These are phyloP conservation scores for Octomys mimax DNA, from an alignment of 2,797 vertebrate genomes.

Conservation along the genomic window DNA sequence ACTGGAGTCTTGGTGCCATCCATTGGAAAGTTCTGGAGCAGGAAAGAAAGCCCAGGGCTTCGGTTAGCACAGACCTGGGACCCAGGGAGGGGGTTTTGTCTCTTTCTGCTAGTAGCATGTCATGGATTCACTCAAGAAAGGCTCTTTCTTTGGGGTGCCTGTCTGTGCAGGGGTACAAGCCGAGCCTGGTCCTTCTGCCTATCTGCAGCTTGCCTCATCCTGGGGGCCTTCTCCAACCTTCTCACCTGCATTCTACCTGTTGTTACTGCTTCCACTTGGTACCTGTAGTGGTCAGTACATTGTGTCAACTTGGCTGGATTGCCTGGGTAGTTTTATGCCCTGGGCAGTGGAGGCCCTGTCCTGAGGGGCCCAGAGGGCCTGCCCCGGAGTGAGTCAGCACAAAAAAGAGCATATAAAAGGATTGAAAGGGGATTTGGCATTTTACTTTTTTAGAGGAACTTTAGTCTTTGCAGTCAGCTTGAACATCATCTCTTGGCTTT, in stretches of 20 bases:
- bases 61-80: background rate
- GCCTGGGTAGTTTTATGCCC: too few relatives aligned
- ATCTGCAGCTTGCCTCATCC: background rate
- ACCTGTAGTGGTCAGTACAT: too few relatives aligned
- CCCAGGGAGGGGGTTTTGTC: background rate
- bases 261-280: background rate
- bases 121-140: background rate
- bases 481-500: too few relatives aligned
- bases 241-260: background rate
- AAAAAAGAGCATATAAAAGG: too few relatives aligned
- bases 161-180: background rate
- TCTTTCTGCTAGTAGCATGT: background rate
- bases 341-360: too few relatives aligned
- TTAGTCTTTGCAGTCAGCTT: too few relatives aligned
- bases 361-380: too few relatives aligned
- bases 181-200: background rate
- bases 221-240: background rate
- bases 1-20: background rate
- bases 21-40: background rate
- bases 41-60: background rate
- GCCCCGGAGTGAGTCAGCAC: too few relatives aligned
- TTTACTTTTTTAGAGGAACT: too few relatives aligned
- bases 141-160: background rate
- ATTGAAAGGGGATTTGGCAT: too few relatives aligned
- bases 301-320: too few relatives aligned